Evolutionary conservation across 2,888 invertebrate genomes (phyloP), one percentile per base, ranked within the genome.

Genomic region (Melitaea athalia): DNA sequence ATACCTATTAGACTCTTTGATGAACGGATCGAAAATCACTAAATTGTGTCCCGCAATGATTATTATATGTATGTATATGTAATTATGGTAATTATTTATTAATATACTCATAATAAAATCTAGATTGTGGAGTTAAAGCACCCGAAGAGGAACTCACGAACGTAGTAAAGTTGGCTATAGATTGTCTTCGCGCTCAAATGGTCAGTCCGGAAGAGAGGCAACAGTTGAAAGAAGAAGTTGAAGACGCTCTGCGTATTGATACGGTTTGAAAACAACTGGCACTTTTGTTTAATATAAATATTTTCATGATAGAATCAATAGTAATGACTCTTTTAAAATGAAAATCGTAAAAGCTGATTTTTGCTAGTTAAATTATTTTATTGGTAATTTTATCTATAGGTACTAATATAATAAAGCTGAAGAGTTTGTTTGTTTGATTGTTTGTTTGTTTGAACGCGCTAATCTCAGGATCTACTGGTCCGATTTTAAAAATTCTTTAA

Each of bases 121-220:
- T 68, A 89, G 91, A 88, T 55, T 88, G 89, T 52, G 91, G 91
- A 2, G 77, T 91, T 1, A 65, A 74, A 8, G 75, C 79, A 1
- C 77, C 85, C 0, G 67, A 73, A 0, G 81, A 82, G 5, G 86
- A 89, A n/a, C 49, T 91, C 60, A 71, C 79, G 43, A 76, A 78
- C 12, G 75, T 89, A 10, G 81, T 88, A 0, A 63, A 69, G 3
- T 61, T 84, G 15, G 83, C 88, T 0, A 72, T 87, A 49, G 83
- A 85, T 0, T 84, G 89, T 71, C 77, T 92, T 15, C 83, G 79
- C 38, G 88, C 89, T 0, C 91, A 92, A 71, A 63, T 90, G 0
- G 49, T 89, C 0, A 75, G 73, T 0, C 73, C 78, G 0, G 81
- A 83, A 0, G 91, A 92, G 68, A 77, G 77, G 0, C 73, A 76